These are phyloP conservation scores for Coelogynopora nodosa DNA, from an alignment of 2,888 invertebrate species.

Conservation along the genomic window DNA sequence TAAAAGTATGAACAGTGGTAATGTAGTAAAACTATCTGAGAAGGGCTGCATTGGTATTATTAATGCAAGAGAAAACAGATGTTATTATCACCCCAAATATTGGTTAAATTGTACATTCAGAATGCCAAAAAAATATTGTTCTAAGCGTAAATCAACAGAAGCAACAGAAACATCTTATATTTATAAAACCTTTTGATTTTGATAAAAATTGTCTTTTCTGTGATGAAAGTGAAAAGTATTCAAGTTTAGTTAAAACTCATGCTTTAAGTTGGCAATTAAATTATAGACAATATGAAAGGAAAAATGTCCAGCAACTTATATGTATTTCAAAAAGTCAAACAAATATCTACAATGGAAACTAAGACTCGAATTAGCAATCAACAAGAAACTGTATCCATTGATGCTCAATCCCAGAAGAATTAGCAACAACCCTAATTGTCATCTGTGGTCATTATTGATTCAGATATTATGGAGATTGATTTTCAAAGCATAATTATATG, in stretches of 20 bases:
- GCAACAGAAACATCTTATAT: not conserved
- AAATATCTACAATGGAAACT: not conserved
- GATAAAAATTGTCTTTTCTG: not conserved
- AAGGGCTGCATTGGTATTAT: not conserved
- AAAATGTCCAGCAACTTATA: conserved; percentile 30
- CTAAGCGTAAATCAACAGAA: not conserved
- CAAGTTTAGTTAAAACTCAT: not conserved
- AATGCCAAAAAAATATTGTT: not conserved
- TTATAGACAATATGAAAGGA: conserved; percentile 47
- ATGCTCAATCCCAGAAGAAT: too few relatives aligned
- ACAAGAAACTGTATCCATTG: conserved; percentile 47
- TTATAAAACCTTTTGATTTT: not conserved
- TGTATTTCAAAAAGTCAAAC: not conserved
- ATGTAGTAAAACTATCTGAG: not conserved
- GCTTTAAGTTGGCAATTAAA: conserved; percentile 44
- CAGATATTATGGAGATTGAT: too few relatives aligned
- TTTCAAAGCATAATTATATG: too few relatives aligned
- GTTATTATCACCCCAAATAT: not conserved
- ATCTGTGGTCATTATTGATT: too few relatives aligned
- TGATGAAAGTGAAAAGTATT: not conserved
- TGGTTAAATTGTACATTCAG: not conserved
- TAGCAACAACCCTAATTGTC: too few relatives aligned
- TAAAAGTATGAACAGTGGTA: not conserved
- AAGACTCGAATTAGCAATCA: not conserved
- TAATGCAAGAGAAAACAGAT: not conserved